Base-by-base conservation (phyloP, 2,888 invertebrate species). In the Drosophila lutescens region DNA sequence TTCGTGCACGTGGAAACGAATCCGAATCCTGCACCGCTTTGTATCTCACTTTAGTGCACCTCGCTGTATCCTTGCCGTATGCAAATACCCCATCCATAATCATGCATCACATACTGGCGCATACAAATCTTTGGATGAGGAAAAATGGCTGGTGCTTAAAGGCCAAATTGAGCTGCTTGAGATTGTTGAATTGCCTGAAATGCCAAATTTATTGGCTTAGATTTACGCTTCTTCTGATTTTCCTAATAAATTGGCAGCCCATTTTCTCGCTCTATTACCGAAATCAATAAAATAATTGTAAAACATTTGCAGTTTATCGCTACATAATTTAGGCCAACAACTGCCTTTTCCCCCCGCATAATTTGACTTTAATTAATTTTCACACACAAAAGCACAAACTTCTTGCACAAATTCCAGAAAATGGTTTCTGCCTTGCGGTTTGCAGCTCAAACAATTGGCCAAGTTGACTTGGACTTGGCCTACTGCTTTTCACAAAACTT, bases 311-410 rank as follows among this genome's bases (percentile, higher is more conserved):
- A 17, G 12, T 44, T 36, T 30, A 30, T 10, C 10, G 12, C 10
- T 13, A 38, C 26, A 50, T n/a, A 46, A 58, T 58, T 68, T 32
- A 17, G 6, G 6, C 9, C 2, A 26, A 17, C 17, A 53, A 32
- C 15, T 71, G 40, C n/a, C 41, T 38, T 51, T 63, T 66, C 32
- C 5, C 43, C 36, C 54, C 38, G n/a, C 43, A 68, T 78, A 74
- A 77, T 79, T 76, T 66, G 57, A 40, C 61, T 59, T 72, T 79
- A 68, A 81, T 77, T 74, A 79, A 77, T 77, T 74, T 71, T 34
- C 38, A 44, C 51, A 50, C 59, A 53, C 59, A 79, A 79, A 68
- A 56, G 65, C 47, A 51, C 34, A 60, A 77, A 80, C 63, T 79
- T 74, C 50, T 75, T 47, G 36, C 53, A 34, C 40, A 73, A 78